Evolutionary conservation across 2,113 vertebrate genomes (phyloP), one percentile per base, ranked within the genome.

Genomic region (Nicator chloris): DNA sequence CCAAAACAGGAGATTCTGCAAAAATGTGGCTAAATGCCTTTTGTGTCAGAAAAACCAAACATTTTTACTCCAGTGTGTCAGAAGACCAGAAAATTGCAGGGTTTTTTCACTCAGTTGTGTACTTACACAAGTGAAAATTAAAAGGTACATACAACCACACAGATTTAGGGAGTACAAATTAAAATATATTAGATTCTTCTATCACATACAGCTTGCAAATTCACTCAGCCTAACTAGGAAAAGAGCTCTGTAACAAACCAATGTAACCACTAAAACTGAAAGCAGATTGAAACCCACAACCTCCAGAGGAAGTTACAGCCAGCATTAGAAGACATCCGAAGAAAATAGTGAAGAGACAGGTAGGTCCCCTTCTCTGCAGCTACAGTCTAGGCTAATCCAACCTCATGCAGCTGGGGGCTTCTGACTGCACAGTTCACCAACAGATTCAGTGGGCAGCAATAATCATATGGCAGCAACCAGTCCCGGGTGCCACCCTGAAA

Each of bases 191-290:
- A 63, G 13, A 61, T 75, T 79, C 14, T 79, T 11, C 54, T 76
- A 4, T 70, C 54, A 42, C 50, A 70, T 50, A 33, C 22, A 47
- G 45, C 50, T 82, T 85, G 19, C 27, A 88, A 80, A 77, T 82
- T 84, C 61, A 65, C 47, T 91, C 57, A 91, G 30, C 28, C 45
- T 54, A 8, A n/a, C 27, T 54, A 88, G 57, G 65, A 82, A 76
- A 86, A 82, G 37, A 72, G 33, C 59, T 90, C 68, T 39, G 12
- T 69, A 65, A 76, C 11, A 76, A 96, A 94, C 61, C 61, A 85
- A 30, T 10, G 11, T 79, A 96, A 94, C 92, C 78, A 69, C 82
- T 88, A 72, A 96, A 94, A 95, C 70, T 90, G 96, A 97, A 95
- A 94, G 83, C 83, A 71, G 37, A 76, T 15, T 82, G 73, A 96